Conservation (phyloP, 2,888 invertebrate genomes). For the Tipula helvola region DNA sequence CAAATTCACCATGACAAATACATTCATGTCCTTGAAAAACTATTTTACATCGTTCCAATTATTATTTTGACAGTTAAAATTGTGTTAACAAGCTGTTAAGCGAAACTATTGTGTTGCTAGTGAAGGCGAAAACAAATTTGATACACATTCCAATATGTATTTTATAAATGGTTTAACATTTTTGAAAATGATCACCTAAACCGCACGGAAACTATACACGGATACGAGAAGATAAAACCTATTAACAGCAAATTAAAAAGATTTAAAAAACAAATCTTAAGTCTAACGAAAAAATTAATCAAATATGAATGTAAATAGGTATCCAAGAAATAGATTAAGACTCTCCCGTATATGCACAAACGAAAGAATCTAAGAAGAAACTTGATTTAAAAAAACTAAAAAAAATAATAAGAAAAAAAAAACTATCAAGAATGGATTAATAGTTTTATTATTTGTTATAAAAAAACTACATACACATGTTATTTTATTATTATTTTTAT, state of each 20-base stretch:
- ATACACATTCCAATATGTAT: background rate
- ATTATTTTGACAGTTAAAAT: background rate
- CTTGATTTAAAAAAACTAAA: background rate
- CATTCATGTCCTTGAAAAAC: background rate
- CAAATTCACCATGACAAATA: background rate
- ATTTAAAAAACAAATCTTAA: background rate
- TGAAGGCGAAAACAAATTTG: background rate
- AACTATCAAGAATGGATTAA: background rate
- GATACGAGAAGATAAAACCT: background rate
- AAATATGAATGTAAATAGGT: background rate
- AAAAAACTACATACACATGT: background rate
- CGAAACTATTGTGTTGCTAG: background rate
- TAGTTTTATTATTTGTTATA: slow-evolving; percentile 4
- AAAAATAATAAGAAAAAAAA: background rate
- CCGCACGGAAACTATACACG: background rate
- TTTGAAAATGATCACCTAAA: background rate
- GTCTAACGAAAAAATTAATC: background rate
- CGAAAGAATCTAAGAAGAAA: background rate
- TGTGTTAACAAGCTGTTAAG: background rate
- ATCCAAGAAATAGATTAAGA: background rate
- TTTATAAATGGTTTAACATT: background rate
- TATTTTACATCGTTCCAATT: background rate
- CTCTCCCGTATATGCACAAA: background rate
- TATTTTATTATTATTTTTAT: background rate
- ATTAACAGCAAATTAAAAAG: background rate